Base-by-base conservation (phyloP, 2,797 vertebrate species). In the Caiman crocodilus region DNA sequence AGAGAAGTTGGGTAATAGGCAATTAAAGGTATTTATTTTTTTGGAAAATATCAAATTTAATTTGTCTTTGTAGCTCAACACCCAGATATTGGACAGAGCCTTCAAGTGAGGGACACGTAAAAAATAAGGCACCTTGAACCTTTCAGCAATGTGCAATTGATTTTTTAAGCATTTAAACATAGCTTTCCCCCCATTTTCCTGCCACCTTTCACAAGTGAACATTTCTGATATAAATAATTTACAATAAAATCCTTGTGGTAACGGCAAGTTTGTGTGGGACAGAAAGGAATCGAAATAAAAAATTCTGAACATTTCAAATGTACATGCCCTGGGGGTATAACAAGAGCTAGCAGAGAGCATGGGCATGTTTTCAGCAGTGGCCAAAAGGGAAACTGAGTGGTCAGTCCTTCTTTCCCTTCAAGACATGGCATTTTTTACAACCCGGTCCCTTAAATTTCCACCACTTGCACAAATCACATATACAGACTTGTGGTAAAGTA, bases 161-260 rank as follows among this genome's bases (percentile, higher is more conserved):
- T 90, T 81, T 61, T n/a, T 76, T 81, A 76, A 85, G 82, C 82
- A 81, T 85, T 50, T 50, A 50, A 50, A 85, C 61, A 30, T 67
- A 77, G 32, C 71, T 85, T 76, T 90, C 61, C 61, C 3, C 56
- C 82, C 65, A 56, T 61, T 74, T 50, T 50, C 42, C 42, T 50
- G 42, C 10, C 50, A 71, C 5, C 3, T 84, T 57, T 91, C 92
- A 58, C 32, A 77, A 84, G 76, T 42, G 92, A 90, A 88, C 57
- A 78, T 93, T 96, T 91, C 88, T 96, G 60, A 77, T 94, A 90
- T 94, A 91, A 93, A 90, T 96, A 95, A 95, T 97, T 95, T 96
- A 96, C 92, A 93, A 85, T 94, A 93, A 87, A 96, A 93, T 90
- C 90, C 90, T 65, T 86, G 90, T 82, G 94, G 73, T 95, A 94